phyloP scores from a whole-genome alignment of 1,140 invertebrate species.

The Euwallacea fornicatus region DNA sequence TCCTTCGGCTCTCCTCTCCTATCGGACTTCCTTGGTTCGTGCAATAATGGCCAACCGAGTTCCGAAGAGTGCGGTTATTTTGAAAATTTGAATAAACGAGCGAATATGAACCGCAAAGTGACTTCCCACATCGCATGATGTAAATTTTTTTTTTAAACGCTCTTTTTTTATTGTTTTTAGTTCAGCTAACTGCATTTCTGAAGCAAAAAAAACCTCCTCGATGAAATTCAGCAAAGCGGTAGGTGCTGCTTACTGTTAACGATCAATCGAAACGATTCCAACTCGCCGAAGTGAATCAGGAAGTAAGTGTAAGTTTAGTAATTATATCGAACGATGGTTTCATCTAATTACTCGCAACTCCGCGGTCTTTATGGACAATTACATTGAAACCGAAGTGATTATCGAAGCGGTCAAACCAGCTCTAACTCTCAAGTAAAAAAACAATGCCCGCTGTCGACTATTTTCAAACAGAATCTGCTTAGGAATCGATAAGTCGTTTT shows the following conservation, averaged over 20 bases:
- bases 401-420: slow-evolving; percentile 23
- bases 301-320: slow-evolving; percentile 22
- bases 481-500: slow-evolving; percentile 18
- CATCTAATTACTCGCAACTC: slow-evolving; percentile 24
- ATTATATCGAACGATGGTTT: slow-evolving; percentile 11
- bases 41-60: too few relatives aligned
- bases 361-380: slow-evolving; percentile 18
- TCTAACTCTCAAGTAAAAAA: slow-evolving; percentile 16
- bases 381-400: slow-evolving; percentile 24
- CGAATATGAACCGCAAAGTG: too few relatives aligned
- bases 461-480: slow-evolving; percentile 11
- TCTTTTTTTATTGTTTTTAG: too few relatives aligned
- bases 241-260: background rate
- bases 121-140: too few relatives aligned
- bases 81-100: too few relatives aligned
- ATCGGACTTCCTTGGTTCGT: too few relatives aligned
- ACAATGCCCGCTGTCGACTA: slow-evolving; percentile 19
- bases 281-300: slow-evolving; percentile 7
- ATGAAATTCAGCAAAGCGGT: too few relatives aligned
- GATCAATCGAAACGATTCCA: slow-evolving; percentile 15
- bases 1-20: too few relatives aligned
- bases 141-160: too few relatives aligned
- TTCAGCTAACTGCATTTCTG: too few relatives aligned
- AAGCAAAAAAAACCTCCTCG: too few relatives aligned
- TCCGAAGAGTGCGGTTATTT: too few relatives aligned